Conservation (phyloP, 2,113 vertebrate genomes). For the Mormyrus iriodes region DNA sequence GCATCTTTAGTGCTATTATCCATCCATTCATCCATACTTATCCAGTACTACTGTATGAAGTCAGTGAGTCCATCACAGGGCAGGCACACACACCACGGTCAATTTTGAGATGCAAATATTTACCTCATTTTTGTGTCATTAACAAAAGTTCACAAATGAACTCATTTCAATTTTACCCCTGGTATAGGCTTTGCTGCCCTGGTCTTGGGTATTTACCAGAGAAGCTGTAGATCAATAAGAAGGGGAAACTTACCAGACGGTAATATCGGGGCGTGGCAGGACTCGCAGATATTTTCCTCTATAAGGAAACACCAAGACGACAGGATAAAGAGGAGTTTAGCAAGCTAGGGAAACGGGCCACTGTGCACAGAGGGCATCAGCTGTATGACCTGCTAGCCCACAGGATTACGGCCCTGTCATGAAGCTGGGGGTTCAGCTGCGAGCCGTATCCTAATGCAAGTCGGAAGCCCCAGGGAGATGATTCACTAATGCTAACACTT, state of each 20-base stretch:
- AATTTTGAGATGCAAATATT: not conserved
- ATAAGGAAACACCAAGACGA: slow-evolving; percentile 41
- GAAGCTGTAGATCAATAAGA: not conserved
- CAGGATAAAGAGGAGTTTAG: not conserved
- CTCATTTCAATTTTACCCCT: not conserved
- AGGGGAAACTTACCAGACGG: slow-evolving; percentile 75
- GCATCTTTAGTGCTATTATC: not conserved
- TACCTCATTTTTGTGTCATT: not conserved
- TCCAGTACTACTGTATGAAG: not conserved
- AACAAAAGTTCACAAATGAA: not conserved
- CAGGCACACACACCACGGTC: not conserved
- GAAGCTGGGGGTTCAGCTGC: not conserved
- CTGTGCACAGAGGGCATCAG: not conserved
- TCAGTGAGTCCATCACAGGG: not conserved
- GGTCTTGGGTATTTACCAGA: not conserved
- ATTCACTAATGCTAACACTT: not conserved
- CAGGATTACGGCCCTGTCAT: not conserved
- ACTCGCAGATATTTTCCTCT: slow-evolving; percentile 95
- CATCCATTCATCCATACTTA: not conserved
- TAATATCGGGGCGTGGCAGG: slow-evolving; percentile 80
- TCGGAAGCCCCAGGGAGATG: not conserved
- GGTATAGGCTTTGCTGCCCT: not conserved
- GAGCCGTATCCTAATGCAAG: not conserved
- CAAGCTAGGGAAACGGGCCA: not conserved
- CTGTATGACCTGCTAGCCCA: not conserved